Evolutionary conservation across 2,113 vertebrate species (phyloP), one percentile per base, ranked within the genome.

Genomic region (Zeus faber): DNA sequence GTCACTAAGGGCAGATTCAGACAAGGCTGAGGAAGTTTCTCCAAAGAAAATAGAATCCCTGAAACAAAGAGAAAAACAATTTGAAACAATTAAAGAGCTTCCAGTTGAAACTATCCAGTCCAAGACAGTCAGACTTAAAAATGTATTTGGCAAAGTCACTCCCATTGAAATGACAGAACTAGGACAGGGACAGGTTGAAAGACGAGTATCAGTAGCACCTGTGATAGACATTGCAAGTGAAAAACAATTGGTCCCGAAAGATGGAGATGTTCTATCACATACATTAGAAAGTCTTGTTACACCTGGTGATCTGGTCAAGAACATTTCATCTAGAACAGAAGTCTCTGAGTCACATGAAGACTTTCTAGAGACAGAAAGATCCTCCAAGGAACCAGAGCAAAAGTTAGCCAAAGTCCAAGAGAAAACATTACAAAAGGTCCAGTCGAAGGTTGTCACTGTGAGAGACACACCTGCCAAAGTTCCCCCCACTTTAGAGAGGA

Each of bases 401-500:
- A 3, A 37, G 11, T 37, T 37, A 37, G 7, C 26, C 48, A 18
- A 17, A 13, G 6, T 25, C 18, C 14, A 18, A 39, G 52, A 29
- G 48, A 44, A n/a, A 16, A 13, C 4, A 21, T 1, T 14, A 6
- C 17, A 31, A 49, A n/a, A 14, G 2, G 24, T 49, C 21, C 18
- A 44, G 20, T 44, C 41, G 10, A 44, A 22, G 5, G 11, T 22
- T 10, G 49, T 33, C 29, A n/a, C 17, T 37, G 31, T 37, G 23
- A 22, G 13, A 52, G 40, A 27, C 2, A 20, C 13, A 44, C 5
- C n/a, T 44, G 1, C 6, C 13, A 5, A 0, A 48, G 18, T 8
- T 16, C n/a, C 18, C 9, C 33, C 47, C 14, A 13, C 2, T 37
- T 31, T 23, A 27, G 58, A 48, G 39, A 54, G 47, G 62, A 54